Evolutionary conservation across 2,113 vertebrate species (phyloP).

Genomic region (Chinchilla lanigera): DNA sequence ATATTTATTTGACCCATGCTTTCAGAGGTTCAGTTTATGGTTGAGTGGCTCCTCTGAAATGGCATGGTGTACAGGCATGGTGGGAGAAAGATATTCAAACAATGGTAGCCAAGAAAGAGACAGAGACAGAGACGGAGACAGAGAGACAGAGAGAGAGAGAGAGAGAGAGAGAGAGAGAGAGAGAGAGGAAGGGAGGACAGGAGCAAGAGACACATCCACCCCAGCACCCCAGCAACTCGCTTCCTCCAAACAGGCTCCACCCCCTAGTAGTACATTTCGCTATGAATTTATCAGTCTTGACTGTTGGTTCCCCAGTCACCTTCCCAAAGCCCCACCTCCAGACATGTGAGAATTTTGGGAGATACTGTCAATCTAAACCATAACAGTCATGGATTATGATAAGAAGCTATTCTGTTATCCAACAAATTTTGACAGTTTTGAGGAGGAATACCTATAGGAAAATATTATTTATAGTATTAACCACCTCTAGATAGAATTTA

Average conservation of each 20-base stretch:
- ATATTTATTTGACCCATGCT: background rate
- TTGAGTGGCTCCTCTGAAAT: background rate
- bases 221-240: background rate
- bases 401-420: background rate
- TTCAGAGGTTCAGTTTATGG: background rate
- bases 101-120: background rate
- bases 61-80: background rate
- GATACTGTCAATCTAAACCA: background rate
- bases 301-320: background rate
- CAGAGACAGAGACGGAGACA: background rate
- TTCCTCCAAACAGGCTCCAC: background rate
- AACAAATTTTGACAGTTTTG: background rate
- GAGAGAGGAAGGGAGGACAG: background rate
- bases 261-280: background rate
- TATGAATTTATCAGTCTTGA: background rate
- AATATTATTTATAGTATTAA: background rate
- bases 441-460: background rate
- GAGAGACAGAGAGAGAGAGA: background rate
- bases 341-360: background rate
- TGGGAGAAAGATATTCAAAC: background rate
- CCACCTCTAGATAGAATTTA: background rate
- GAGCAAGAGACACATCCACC: background rate
- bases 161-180: background rate
- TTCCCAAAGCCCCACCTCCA: background rate
- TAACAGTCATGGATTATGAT: background rate